phyloP scores from a whole-genome alignment of 2,113 vertebrate genomes.

The Scalopus aquaticus region DNA sequence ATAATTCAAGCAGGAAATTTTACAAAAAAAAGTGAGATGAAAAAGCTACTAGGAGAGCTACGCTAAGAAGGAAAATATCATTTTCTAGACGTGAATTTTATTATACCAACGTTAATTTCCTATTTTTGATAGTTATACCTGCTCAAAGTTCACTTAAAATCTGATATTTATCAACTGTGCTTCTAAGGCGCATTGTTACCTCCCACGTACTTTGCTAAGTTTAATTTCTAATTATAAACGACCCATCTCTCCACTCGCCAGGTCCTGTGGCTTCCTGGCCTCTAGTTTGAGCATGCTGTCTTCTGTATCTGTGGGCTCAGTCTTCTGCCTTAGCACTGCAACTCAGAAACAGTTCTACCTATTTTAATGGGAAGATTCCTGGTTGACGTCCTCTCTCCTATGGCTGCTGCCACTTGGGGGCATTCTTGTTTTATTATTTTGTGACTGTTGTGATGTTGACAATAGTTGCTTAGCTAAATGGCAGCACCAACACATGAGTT shows the following conservation, averaged over 20 bases:
- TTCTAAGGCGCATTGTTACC: constrained; percentile 46
- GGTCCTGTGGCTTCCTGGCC: constrained; percentile 14
- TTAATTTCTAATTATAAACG: constrained; percentile 65
- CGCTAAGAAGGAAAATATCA: constrained; percentile 21
- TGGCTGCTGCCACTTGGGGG: constrained; percentile 46
- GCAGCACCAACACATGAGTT: neutral
- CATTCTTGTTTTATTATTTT: constrained; percentile 53
- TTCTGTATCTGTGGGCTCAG: neutral
- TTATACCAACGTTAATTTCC: constrained; percentile 13
- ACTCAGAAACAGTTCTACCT: neutral
- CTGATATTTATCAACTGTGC: constrained; percentile 52
- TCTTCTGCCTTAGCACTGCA: neutral
- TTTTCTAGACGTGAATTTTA: constrained; percentile 11
- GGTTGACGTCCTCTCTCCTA: neutral
- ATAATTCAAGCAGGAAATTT: constrained; percentile 36
- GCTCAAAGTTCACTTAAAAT: constrained; percentile 59
- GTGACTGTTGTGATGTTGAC: neutral
- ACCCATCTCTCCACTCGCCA: constrained; percentile 45
- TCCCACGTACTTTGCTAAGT: constrained; percentile 45
- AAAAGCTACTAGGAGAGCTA: constrained; percentile 11
- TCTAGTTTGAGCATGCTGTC: constrained; percentile 26
- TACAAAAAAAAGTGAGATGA: neutral
- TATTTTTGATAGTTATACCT: neutral
- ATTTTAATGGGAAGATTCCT: neutral
- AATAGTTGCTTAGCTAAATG: constrained; percentile 7